Conservation (phyloP, 2,888 invertebrate species). For the Achlya flavicornis region DNA sequence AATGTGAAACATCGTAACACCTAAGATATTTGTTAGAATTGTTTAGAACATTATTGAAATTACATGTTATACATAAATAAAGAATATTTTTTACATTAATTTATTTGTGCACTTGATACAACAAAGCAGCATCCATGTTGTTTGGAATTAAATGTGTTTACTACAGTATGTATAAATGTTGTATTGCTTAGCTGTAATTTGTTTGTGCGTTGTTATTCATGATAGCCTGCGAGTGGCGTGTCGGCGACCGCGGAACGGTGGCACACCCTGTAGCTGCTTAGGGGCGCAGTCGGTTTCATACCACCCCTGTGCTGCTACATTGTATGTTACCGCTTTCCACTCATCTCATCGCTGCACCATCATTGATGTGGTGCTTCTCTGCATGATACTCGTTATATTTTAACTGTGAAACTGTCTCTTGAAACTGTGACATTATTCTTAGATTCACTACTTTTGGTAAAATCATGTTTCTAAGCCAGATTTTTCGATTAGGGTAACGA, state of each 20-base stretch:
- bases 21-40: neutral
- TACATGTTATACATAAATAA: no score
- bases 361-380: slow-evolving; percentile 34
- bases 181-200: neutral
- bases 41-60: neutral
- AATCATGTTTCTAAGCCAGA: no score
- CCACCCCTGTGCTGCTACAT: slow-evolving; percentile 76
- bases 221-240: slow-evolving; percentile 16
- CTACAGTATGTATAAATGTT: neutral
- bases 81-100: neutral
- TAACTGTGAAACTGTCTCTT: slow-evolving; percentile 7
- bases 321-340: slow-evolving; percentile 56
- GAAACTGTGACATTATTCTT: slow-evolving; percentile 2
- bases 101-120: neutral
- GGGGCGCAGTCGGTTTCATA: slow-evolving; percentile 63
- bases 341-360: slow-evolving; percentile 39
- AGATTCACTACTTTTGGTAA: neutral
- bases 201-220: slow-evolving; percentile 14
- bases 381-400: slow-evolving; percentile 29
- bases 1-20: slow-evolving; percentile 6
- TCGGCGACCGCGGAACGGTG: slow-evolving; percentile 41
- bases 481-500: no score
- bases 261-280: slow-evolving; percentile 82
- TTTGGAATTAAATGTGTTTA: neutral
- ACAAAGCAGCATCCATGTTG: neutral